These are phyloP conservation scores for Coranthus polyacanthus DNA, from an alignment of 2,797 vertebrate genomes.

Conservation along the genomic window DNA sequence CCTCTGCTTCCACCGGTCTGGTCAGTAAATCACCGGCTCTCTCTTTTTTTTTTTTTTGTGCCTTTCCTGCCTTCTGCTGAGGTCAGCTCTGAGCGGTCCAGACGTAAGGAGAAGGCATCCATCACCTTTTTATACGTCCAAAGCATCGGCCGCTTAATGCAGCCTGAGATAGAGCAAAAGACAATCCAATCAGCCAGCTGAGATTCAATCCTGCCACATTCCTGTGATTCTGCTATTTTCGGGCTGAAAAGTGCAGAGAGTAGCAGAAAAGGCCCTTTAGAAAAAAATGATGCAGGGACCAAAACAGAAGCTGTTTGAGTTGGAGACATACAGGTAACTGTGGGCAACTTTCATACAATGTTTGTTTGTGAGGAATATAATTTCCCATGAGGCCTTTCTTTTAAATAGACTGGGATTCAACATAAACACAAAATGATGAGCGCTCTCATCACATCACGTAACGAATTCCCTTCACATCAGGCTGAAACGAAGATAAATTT, in stretches of 20 bases:
- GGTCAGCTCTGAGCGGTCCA: conserved; percentile 88
- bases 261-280: conserved; percentile 48
- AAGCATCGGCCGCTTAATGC: conserved; percentile 67
- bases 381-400: conserved; percentile 52
- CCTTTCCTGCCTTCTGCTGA: conserved; percentile 86
- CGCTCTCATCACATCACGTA: conserved; percentile 26
- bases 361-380: conserved; percentile 51
- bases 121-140: conserved; percentile 88
- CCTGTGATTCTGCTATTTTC: conserved; percentile 52
- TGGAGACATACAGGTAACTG: conserved; percentile 45
- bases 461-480: conserved; percentile 48
- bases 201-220: conserved; percentile 71
- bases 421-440: conserved; percentile 58
- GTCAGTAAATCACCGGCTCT: conserved; percentile 68
- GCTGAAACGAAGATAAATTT: conserved; percentile 54
- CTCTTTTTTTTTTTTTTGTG: conserved; percentile 60
- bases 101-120: conserved; percentile 87
- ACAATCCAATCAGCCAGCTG: conserved; percentile 75
- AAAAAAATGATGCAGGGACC: conserved; percentile 9
- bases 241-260: conserved; percentile 55
- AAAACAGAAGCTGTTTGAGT: conserved; percentile 19
- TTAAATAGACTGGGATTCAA: conserved; percentile 51
- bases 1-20: conserved; percentile 31
- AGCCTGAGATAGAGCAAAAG: conserved; percentile 65
- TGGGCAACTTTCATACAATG: conserved; percentile 29